Conservation (phyloP, 1,140 invertebrate genomes). For the Ips nitidus region DNA sequence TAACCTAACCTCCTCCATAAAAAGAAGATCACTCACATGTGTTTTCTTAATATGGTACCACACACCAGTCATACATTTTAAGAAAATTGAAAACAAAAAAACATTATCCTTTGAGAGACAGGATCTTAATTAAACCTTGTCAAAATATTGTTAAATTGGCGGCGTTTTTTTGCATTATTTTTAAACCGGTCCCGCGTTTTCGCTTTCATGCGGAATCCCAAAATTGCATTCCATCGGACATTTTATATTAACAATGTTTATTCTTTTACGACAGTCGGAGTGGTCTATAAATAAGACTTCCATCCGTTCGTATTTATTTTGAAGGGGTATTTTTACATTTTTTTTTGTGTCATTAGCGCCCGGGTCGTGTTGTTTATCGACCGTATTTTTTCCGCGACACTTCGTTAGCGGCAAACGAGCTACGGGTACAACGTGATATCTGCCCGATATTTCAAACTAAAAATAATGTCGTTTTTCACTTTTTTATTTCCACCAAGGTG, state of each 20-base stretch:
- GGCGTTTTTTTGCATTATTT: constrained; percentile 3
- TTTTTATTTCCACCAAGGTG: constrained; percentile 14
- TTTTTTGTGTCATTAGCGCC: constrained; percentile 20
- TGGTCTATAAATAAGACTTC: constrained; percentile 16
- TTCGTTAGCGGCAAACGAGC: constrained; percentile 17
- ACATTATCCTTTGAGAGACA: no score
- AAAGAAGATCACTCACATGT: no score
- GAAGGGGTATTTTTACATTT: constrained; percentile 7
- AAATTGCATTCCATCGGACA: constrained; percentile 14
- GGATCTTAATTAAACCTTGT: constrained; percentile 9
- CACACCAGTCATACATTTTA: no score
- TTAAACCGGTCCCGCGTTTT: constrained; percentile 3
- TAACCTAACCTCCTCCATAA: no score
- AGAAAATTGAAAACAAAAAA: no score
- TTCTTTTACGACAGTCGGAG: constrained; percentile 7
- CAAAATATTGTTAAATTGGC: constrained; percentile 14
- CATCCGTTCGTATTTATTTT: constrained; percentile 13
- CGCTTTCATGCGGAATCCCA: constrained; percentile 6
- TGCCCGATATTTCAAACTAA: constrained; percentile 15
- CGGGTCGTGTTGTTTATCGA: constrained; percentile 12
- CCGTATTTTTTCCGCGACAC: constrained; percentile 17
- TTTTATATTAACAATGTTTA: constrained; percentile 17
- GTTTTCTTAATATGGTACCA: no score
- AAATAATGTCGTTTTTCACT: constrained; percentile 8
- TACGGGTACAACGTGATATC: constrained; percentile 8